phyloP scores from a whole-genome alignment of 2,888 invertebrate genomes.

The Heliothis peltigera region DNA sequence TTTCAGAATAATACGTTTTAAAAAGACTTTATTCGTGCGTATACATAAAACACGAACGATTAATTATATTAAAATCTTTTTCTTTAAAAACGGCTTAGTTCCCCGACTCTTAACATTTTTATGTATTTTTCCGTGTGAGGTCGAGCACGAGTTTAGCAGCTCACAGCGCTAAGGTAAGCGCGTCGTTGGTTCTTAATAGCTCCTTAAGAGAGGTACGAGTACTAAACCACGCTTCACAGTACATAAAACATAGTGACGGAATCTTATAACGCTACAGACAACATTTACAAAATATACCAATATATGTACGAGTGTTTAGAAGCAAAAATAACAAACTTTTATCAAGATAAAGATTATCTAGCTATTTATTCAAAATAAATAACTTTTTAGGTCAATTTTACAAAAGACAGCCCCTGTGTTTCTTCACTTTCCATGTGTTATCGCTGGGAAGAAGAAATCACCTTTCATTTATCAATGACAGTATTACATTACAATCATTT shows the following conservation, averaged over 20 bases:
- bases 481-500: too few species aligned
- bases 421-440: too few species aligned
- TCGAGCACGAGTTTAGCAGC: conserved; percentile 36
- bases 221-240: conserved; percentile 27
- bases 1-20: not conserved
- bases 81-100: not conserved
- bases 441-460: too few species aligned
- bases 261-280: conserved; percentile 29
- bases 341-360: too few species aligned
- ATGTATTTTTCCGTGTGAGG: conserved; percentile 21
- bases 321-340: conserved; percentile 27
- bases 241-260: conserved; percentile 26
- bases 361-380: too few species aligned
- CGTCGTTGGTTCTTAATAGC: conserved; percentile 42
- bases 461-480: too few species aligned
- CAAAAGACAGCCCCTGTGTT: too few species aligned
- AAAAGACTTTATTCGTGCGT: not conserved
- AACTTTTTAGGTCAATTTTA: too few species aligned
- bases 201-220: conserved; percentile 44
- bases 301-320: conserved; percentile 18
- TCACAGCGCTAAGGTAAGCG: conserved; percentile 36
- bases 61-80: not conserved
- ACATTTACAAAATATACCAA: conserved; percentile 8
- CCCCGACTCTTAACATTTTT: not conserved
- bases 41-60: not conserved